Conservation (phyloP, 2,888 invertebrate species). For the Odontomyia ornata region DNA sequence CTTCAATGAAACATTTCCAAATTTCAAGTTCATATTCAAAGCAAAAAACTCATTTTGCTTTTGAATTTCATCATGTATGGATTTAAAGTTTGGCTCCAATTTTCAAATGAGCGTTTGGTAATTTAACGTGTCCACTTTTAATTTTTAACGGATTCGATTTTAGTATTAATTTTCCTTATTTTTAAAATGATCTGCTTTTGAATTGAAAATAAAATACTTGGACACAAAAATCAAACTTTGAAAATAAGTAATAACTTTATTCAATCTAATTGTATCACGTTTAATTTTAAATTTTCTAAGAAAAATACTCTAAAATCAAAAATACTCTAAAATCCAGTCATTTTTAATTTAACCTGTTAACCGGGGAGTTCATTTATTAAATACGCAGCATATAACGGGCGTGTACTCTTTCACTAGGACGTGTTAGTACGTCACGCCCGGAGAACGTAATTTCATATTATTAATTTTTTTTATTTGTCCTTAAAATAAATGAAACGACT, state of each 20-base stretch:
- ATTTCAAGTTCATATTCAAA: background rate
- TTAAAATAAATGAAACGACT: no score
- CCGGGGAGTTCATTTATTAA: no score
- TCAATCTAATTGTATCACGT: background rate
- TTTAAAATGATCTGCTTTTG: background rate
- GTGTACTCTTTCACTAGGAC: no score
- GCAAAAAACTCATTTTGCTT: background rate
- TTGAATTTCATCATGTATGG: background rate
- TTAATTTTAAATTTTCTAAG: background rate
- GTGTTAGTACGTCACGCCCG: no score
- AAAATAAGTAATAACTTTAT: background rate
- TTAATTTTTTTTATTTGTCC: no score
- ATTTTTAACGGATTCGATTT: background rate
- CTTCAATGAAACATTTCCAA: background rate
- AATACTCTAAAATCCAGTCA: background rate
- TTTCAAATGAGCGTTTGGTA: no score
- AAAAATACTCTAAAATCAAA: background rate
- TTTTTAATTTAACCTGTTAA: no score
- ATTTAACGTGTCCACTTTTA: no score
- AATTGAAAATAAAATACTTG: background rate
- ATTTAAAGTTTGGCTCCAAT: background rate
- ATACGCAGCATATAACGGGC: no score
- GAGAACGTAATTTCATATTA: no score
- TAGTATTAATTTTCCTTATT: background rate
- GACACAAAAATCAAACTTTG: background rate